Conservation (phyloP, 2,113 vertebrate genomes). For the Phocoena sinus region DNA sequence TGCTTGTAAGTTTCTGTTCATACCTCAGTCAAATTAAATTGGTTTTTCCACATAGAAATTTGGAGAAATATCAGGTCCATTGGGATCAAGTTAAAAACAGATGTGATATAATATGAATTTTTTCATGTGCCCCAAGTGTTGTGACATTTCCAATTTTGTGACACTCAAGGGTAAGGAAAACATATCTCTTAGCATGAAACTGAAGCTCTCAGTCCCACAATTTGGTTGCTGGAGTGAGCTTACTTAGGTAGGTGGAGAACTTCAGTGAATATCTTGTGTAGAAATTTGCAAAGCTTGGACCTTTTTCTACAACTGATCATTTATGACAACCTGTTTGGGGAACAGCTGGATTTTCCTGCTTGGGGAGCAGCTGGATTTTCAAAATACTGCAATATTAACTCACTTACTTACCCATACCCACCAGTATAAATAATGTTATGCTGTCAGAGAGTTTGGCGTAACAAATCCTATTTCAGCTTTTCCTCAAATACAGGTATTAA, state of each 20-base stretch:
- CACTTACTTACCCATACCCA: conserved; percentile 70
- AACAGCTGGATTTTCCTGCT: conserved; percentile 59
- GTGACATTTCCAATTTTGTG: conserved; percentile 68
- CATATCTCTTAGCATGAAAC: neutral
- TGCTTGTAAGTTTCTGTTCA: conserved; percentile 46
- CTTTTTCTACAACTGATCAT: conserved; percentile 62
- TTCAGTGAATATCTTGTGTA: conserved; percentile 35
- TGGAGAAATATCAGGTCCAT: conserved; percentile 70
- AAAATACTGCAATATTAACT: conserved; percentile 70
- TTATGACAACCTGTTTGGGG: conserved; percentile 36
- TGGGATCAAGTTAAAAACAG: conserved; percentile 67
- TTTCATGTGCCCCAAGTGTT: conserved; percentile 58
- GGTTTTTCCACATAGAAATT: conserved; percentile 65
- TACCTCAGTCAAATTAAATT: conserved; percentile 73
- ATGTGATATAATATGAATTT: conserved; percentile 72
- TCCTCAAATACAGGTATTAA: conserved; percentile 34
- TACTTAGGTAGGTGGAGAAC: conserved; percentile 9
- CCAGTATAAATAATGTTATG: conserved; percentile 54
- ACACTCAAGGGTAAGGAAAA: conserved; percentile 30
- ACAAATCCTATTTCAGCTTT: conserved; percentile 57
- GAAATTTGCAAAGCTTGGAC: conserved; percentile 52
- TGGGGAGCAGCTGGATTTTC: conserved; percentile 56
- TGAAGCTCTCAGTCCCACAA: neutral
- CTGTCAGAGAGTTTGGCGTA: neutral
- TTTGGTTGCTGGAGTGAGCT: conserved; percentile 13